These are phyloP conservation scores for Dromaius novaehollandiae DNA, from an alignment of 2,113 vertebrate genomes.

Conservation along the genomic window DNA sequence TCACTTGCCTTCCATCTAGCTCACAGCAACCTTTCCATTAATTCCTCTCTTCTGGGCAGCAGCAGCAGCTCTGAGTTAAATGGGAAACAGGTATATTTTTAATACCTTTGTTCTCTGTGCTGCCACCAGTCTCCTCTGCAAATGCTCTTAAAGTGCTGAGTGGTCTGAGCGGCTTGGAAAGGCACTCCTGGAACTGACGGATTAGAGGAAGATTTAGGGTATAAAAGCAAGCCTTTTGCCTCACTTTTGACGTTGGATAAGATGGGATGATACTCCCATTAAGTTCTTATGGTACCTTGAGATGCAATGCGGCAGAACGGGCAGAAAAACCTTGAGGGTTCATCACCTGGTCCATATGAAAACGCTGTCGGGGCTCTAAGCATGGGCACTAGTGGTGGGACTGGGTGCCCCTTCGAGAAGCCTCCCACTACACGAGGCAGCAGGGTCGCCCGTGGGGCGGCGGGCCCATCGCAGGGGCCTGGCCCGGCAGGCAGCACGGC, in stretches of 20 bases:
- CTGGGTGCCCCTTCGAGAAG: not conserved
- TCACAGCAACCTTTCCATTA: not conserved
- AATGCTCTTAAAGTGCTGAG: not conserved
- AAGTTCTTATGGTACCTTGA: not conserved
- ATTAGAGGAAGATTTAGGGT: not conserved
- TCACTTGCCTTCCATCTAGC: not conserved
- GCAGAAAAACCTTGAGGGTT: not conserved
- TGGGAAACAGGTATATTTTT: too few species aligned
- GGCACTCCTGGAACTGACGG: not conserved
- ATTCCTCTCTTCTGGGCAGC: not conserved
- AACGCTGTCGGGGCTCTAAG: not conserved
- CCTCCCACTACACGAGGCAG: too few species aligned
- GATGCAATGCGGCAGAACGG: not conserved
- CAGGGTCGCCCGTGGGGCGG: too few species aligned
- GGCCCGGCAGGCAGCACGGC: accelerated
- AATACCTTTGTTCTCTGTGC: not conserved
- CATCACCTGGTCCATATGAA: not conserved
- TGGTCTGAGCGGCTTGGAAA: not conserved
- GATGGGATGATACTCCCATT: too few species aligned
- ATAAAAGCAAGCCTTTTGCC: not conserved
- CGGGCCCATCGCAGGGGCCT: too few species aligned
- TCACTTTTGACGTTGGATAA: not conserved
- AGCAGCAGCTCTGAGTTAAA: not conserved
- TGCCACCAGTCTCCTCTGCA: not conserved
- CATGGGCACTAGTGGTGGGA: not conserved